Conservation (phyloP, 2,888 invertebrate species). For the Ophion ellenae region DNA sequence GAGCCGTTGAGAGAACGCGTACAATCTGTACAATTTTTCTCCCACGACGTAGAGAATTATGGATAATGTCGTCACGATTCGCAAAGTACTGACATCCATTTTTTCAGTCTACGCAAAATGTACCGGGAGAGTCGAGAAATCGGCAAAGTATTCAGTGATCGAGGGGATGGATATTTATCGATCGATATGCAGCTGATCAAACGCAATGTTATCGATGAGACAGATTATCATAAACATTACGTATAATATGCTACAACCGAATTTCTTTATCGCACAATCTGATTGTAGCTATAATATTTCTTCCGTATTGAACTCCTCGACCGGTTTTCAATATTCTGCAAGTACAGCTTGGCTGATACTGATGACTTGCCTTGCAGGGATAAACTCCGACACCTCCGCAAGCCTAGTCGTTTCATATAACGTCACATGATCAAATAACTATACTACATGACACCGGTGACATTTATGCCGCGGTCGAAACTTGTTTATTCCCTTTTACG, state of each 20-base stretch:
- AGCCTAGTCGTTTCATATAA: not conserved
- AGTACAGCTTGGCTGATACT: not conserved
- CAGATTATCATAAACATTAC: not conserved
- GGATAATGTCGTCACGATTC: not conserved
- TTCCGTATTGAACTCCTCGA: not conserved
- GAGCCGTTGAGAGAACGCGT: slow-evolving; percentile 16
- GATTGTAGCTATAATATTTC: not conserved
- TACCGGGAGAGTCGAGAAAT: too few species aligned
- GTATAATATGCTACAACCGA: not conserved
- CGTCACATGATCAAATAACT: not conserved
- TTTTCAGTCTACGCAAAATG: not conserved
- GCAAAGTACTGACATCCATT: slow-evolving; percentile 18
- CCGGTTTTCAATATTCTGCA: not conserved
- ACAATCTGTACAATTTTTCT: too few species aligned
- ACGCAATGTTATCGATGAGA: too few species aligned
- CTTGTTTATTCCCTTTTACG: too few species aligned
- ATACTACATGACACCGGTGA: too few species aligned
- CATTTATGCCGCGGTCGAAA: too few species aligned
- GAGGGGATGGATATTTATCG: too few species aligned
- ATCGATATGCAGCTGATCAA: too few species aligned
- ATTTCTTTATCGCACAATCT: not conserved
- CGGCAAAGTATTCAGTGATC: too few species aligned
- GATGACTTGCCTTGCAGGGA: not conserved
- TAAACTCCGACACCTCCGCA: not conserved
- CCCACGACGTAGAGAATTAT: slow-evolving; percentile 3